These are phyloP conservation scores for Schizopygopsis malacanthus DNA, from an alignment of 2,797 vertebrate species.

Conservation along the genomic window DNA sequence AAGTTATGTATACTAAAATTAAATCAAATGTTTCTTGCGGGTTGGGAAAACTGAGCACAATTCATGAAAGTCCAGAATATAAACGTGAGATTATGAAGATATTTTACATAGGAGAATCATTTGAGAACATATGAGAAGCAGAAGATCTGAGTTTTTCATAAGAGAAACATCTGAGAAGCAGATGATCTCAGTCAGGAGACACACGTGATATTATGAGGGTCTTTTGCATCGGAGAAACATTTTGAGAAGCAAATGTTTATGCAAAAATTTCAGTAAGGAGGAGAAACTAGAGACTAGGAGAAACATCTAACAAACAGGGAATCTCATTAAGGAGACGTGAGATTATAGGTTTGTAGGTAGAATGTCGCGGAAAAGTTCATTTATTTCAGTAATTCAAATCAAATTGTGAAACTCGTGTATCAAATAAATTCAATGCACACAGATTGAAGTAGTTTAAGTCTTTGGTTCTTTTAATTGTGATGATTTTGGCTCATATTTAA, in stretches of 20 bases:
- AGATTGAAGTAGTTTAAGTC: too few relatives aligned
- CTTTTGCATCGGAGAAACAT: too few relatives aligned
- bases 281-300: neutral
- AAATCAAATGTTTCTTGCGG: neutral
- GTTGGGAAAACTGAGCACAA: neutral
- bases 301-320: neutral
- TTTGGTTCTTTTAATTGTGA: too few relatives aligned
- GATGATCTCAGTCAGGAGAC: neutral
- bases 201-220: neutral
- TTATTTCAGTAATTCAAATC: too few relatives aligned
- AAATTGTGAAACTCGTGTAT: too few relatives aligned
- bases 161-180: neutral
- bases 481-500: too few relatives aligned
- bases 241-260: neutral
- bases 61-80: neutral
- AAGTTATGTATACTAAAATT: neutral
- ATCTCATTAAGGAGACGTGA: neutral
- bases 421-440: too few relatives aligned
- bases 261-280: neutral
- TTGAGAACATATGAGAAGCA: too few relatives aligned
- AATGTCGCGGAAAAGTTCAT: too few relatives aligned
- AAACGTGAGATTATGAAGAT: neutral
- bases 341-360: neutral
- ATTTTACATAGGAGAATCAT: neutral
- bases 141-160: neutral